phyloP scores from a whole-genome alignment of 2,797 vertebrate species.

The Pagetopsis macropterus region DNA sequence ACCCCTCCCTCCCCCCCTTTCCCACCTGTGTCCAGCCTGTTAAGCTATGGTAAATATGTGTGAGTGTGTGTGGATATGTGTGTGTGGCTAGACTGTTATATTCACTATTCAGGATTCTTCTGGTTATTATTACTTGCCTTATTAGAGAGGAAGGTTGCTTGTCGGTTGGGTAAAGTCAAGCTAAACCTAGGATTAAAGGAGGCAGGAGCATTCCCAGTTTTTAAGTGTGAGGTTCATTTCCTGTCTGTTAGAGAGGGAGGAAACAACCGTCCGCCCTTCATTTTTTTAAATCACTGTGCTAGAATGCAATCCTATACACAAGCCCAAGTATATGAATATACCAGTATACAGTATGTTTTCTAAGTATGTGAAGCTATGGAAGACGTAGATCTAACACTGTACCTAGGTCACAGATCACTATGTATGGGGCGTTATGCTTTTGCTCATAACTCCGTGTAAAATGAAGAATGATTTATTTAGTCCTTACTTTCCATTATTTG shows the following conservation, averaged over 20 bases:
- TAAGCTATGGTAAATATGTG: slow-evolving; percentile 67
- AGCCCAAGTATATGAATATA: slow-evolving; percentile 67
- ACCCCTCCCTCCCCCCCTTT: slow-evolving; percentile 39
- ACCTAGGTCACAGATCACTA: slow-evolving; percentile 91
- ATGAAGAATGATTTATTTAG: slow-evolving; percentile 89
- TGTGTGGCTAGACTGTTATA: slow-evolving; percentile 70
- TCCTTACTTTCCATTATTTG: slow-evolving; percentile 78
- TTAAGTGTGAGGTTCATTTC: slow-evolving; percentile 23
- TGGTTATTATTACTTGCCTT: slow-evolving; percentile 62
- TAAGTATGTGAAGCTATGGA: slow-evolving; percentile 84
- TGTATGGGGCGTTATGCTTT: slow-evolving; percentile 84
- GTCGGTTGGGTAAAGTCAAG: slow-evolving; percentile 40
- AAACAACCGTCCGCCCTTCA: slow-evolving; percentile 35
- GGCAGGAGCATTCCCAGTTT: slow-evolving; percentile 42
- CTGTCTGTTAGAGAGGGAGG: slow-evolving; percentile 43
- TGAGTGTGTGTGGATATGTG: slow-evolving; percentile 25
- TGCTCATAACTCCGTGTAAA: slow-evolving; percentile 85
- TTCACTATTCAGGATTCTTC: slow-evolving; percentile 64
- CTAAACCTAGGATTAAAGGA: slow-evolving; percentile 32
- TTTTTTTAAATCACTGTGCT: slow-evolving; percentile 75
- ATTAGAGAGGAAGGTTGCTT: slow-evolving; percentile 32
- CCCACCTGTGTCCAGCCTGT: slow-evolving; percentile 77
- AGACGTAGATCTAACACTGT: slow-evolving; percentile 91
- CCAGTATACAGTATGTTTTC: slow-evolving; percentile 72
- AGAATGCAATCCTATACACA: slow-evolving; percentile 73